These are phyloP conservation scores for Gymnodraco acuticeps DNA, from an alignment of 2,797 vertebrate genomes.

Conservation along the genomic window DNA sequence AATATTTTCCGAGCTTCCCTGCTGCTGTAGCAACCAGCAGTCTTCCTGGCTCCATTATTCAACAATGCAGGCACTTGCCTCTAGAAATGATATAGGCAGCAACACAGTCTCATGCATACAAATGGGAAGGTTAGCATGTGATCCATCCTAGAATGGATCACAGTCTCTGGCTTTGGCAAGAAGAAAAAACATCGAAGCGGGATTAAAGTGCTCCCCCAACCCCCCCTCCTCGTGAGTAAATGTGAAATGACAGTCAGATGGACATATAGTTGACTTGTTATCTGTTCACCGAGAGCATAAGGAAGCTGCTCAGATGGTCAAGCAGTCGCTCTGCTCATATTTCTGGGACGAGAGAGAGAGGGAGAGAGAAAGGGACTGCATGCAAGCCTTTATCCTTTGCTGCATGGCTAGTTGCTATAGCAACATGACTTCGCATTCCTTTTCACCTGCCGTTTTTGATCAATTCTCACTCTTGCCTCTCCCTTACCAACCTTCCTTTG, in stretches of 20 bases:
- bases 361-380: constrained; percentile 50
- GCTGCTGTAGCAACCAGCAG: constrained; percentile 60
- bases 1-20: constrained; percentile 38
- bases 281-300: constrained; percentile 62
- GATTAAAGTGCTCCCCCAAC: constrained; percentile 52
- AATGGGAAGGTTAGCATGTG: constrained; percentile 67
- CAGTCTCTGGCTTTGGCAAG: constrained; percentile 39
- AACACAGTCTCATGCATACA: constrained; percentile 71
- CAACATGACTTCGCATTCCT: constrained; percentile 83
- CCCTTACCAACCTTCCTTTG: constrained; percentile 63
- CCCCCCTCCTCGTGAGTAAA: constrained; percentile 24
- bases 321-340: constrained; percentile 49
- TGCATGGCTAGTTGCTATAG: constrained; percentile 83
- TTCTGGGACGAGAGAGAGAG: constrained; percentile 39
- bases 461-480: constrained; percentile 70
- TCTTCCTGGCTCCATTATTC: constrained; percentile 64
- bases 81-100: constrained; percentile 62
- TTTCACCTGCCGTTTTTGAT: constrained; percentile 83
- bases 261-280: constrained; percentile 60
- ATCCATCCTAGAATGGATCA: constrained; percentile 60
- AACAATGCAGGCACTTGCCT: constrained; percentile 55
- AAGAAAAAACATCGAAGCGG: constrained; percentile 32
- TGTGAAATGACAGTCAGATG: constrained; percentile 60
- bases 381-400: constrained; percentile 69
- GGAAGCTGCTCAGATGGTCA: constrained; percentile 71